Conservation (phyloP, 2,888 invertebrate species). For the Euzetes globulus region DNA sequence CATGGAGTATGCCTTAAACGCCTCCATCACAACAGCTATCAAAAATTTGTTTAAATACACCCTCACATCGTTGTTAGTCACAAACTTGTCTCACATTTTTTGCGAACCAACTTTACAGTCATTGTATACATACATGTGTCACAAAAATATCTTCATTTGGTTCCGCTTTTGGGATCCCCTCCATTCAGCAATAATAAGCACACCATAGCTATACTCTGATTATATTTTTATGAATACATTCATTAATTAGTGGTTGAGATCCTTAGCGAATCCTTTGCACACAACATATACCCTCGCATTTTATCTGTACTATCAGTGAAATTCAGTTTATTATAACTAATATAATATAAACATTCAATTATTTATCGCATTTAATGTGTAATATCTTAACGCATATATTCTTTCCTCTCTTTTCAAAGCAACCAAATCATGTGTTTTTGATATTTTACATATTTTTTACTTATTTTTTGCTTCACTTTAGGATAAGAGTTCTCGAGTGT, state of each 20-base stretch:
- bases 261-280: background rate
- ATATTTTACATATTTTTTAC: background rate
- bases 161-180: background rate
- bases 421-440: background rate
- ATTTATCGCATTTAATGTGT: background rate
- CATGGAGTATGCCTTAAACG: conserved; percentile 3
- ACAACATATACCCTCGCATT: background rate
- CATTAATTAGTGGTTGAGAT: background rate
- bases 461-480: conserved; percentile 29
- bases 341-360: background rate
- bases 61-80: background rate
- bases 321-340: background rate
- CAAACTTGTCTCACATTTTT: background rate
- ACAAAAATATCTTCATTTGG: background rate
- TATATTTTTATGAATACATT: background rate
- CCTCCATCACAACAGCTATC: conserved; percentile 2
- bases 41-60: conserved; percentile 7
- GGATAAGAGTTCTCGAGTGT: conserved; percentile 36
- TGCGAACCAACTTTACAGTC: background rate
- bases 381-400: too few relatives aligned
- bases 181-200: too few relatives aligned
- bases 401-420: background rate
- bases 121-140: conserved; percentile 8
- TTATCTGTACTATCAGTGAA: too few relatives aligned
- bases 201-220: background rate